Evolutionary conservation across 1,140 invertebrate genomes (phyloP).

Genomic region (Drosophila funebris): DNA sequence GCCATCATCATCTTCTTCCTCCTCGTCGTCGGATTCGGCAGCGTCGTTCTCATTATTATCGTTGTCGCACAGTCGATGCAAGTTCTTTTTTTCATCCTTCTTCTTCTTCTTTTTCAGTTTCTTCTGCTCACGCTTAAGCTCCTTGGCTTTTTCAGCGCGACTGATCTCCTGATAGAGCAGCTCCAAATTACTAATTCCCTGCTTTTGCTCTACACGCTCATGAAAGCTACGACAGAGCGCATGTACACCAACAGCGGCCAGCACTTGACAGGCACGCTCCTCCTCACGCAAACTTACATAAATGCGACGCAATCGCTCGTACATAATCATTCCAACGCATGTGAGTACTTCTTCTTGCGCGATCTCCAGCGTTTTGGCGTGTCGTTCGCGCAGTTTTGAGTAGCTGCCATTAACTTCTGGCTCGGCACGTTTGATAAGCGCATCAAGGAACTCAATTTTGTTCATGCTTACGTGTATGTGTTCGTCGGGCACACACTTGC

Average conservation of each 20-base stretch:
- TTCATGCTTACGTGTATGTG: slow-evolving; percentile 93
- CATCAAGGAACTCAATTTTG: slow-evolving; percentile 93
- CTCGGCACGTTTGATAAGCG: slow-evolving; percentile 94
- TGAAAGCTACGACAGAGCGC: slow-evolving; percentile 94
- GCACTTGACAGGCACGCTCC: slow-evolving; percentile 95
- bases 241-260: slow-evolving; percentile 94
- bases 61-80: slow-evolving; percentile 64
- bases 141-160: slow-evolving; percentile 92
- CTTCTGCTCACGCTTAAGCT: slow-evolving; percentile 93
- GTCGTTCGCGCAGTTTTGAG: slow-evolving; percentile 90
- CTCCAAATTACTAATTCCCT: slow-evolving; percentile 94
- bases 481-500: slow-evolving; percentile 92
- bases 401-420: slow-evolving; percentile 92
- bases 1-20: slow-evolving; percentile 41
- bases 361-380: slow-evolving; percentile 97
- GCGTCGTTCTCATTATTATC: slow-evolving; percentile 47
- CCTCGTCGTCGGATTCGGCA: slow-evolving; percentile 53
- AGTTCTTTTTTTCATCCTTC: slow-evolving; percentile 87
- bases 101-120: slow-evolving; percentile 94
- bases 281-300: slow-evolving; percentile 93
- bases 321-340: slow-evolving; percentile 95
- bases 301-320: slow-evolving; percentile 93
- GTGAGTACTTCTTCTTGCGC: slow-evolving; percentile 97
- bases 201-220: slow-evolving; percentile 94
- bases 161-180: slow-evolving; percentile 92